phyloP scores from a whole-genome alignment of 64 coral and sea anemone genomes.

The Dendrophyllia cribrosa region DNA sequence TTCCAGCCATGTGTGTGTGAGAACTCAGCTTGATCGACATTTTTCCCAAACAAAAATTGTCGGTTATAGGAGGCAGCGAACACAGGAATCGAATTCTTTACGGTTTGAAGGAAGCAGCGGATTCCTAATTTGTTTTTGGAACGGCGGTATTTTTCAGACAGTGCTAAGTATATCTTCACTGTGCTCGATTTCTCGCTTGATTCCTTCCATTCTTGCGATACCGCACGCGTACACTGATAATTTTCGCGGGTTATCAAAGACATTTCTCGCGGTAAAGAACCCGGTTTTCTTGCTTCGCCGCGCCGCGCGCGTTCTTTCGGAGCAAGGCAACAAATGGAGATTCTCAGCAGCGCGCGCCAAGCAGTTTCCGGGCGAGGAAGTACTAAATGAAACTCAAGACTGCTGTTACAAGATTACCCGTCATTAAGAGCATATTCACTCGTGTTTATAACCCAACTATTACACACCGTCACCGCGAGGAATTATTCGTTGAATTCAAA shows the following conservation, averaged over 20 bases:
- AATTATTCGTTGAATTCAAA: too few relatives aligned
- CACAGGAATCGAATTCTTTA: background rate
- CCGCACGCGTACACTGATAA: background rate
- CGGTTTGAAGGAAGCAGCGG: background rate
- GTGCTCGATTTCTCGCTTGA: background rate
- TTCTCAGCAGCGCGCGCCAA: constrained; percentile 43
- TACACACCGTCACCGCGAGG: background rate
- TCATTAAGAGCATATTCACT: constrained; percentile 61
- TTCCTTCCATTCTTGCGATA: background rate
- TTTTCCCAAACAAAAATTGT: constrained; percentile 10
- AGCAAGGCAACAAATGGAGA: background rate
- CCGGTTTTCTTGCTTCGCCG: background rate
- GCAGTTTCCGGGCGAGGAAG: constrained; percentile 81
- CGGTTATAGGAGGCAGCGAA: background rate
- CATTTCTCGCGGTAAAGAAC: background rate
- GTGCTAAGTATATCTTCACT: background rate
- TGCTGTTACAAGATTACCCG: constrained; percentile 4
- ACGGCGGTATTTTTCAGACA: background rate
- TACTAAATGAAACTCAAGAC: constrained; percentile 62
- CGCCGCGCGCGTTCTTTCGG: background rate
- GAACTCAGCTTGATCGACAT: background rate
- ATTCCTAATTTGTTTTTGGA: background rate
- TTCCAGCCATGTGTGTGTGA: constrained; percentile 26
- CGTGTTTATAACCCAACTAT: constrained; percentile 12
- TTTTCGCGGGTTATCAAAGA: constrained; percentile 7